phyloP scores from a whole-genome alignment of 2,797 vertebrate species.

The Microtus obscurus region DNA sequence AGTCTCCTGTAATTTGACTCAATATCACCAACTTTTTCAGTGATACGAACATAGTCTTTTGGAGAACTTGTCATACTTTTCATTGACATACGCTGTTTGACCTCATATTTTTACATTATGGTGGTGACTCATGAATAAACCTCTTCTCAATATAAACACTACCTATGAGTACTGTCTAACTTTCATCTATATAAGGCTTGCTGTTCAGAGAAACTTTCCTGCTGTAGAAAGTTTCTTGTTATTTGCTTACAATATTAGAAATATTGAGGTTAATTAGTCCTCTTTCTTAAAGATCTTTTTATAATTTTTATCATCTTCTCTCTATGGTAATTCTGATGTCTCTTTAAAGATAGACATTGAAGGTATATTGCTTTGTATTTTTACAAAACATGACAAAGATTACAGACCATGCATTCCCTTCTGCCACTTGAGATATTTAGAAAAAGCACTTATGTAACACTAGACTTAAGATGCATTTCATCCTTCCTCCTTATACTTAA shows the following conservation, averaged over 20 bases:
- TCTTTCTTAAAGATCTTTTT: conserved; percentile 24
- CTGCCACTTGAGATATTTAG: not conserved
- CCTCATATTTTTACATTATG: not conserved
- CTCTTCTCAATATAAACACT: not conserved
- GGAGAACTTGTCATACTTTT: not conserved
- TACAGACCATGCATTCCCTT: not conserved
- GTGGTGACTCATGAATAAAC: not conserved
- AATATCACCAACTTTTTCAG: not conserved
- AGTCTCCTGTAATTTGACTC: not conserved
- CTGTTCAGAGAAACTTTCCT: not conserved
- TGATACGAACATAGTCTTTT: not conserved
- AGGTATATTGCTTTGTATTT: not conserved
- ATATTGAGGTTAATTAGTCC: conserved; percentile 32
- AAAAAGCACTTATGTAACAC: not conserved
- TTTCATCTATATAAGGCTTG: not conserved
- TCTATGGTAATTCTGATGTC: conserved; percentile 31
- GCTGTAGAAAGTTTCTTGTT: not conserved
- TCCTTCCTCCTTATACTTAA: conserved; percentile 14
- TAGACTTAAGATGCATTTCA: conserved; percentile 22
- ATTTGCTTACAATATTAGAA: not conserved
- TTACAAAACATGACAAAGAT: not conserved
- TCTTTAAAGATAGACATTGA: conserved; percentile 30
- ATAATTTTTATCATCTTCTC: conserved; percentile 15
- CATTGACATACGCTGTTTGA: too few species aligned
- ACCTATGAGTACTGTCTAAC: not conserved